phyloP scores from a whole-genome alignment of 92 coral and sea anemone species.

The Isaurus tuberculatus region DNA sequence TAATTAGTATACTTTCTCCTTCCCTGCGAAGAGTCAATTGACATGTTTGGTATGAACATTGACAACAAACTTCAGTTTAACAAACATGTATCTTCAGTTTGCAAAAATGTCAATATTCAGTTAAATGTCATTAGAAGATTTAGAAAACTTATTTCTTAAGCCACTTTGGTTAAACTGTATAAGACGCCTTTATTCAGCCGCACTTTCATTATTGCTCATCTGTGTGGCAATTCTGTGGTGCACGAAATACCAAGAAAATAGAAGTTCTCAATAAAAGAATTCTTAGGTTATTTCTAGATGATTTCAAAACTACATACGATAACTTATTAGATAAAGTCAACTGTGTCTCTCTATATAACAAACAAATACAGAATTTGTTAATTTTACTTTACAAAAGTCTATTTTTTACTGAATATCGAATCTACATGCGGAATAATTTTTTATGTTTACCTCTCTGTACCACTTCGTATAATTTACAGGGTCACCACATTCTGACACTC shows the following conservation, averaged over 20 bases:
- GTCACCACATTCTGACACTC: no score
- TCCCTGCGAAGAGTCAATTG: conserved; percentile 44
- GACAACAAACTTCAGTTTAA: conserved; percentile 28
- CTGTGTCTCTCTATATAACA: background rate
- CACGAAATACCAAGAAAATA: no score
- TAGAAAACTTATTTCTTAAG: conserved; percentile 16
- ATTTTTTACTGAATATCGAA: no score
- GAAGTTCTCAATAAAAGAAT: no score
- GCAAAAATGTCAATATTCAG: conserved; percentile 42
- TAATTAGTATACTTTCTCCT: conserved; percentile 34
- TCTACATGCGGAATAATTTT: no score
- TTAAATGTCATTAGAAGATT: conserved; percentile 40
- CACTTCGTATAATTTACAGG: no score
- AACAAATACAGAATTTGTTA: no score
- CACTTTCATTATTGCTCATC: conserved; percentile 35
- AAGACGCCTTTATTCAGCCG: conserved; percentile 36
- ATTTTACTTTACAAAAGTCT: no score
- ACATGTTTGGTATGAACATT: conserved; percentile 41
- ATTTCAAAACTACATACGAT: background rate
- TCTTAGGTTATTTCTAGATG: background rate
- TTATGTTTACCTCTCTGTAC: background rate
- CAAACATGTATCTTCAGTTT: background rate
- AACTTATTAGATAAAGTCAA: no score
- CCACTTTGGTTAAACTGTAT: conserved; percentile 21
- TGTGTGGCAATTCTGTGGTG: no score